Evolutionary conservation across 35 echinoderm and acorn worm genomes (phyloP).

Genomic region (Amphiura filiformis): DNA sequence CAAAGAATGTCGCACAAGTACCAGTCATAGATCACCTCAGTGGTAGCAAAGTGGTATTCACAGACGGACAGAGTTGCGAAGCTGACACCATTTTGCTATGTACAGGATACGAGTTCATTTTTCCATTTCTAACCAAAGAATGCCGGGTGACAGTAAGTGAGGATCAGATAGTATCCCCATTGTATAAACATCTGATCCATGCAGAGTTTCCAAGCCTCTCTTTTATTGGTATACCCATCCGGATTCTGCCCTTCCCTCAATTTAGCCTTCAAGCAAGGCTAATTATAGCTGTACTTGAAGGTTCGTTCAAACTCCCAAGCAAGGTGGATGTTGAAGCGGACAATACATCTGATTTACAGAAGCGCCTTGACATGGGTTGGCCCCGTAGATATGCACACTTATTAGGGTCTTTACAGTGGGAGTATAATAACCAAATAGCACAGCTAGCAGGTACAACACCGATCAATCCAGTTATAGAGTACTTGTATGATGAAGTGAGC

Average conservation of each 20-base stretch:
- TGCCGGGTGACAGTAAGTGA: no score
- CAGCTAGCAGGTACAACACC: background rate
- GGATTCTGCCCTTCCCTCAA: background rate
- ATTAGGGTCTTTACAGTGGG: slow-evolving; percentile 69
- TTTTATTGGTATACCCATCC: slow-evolving; percentile 41
- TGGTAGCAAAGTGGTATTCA: slow-evolving; percentile 17
- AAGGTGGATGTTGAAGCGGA: slow-evolving; percentile 65
- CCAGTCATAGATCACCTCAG: slow-evolving; percentile 27
- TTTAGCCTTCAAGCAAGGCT: no score
- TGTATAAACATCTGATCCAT: slow-evolving; percentile 86
- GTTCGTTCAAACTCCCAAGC: slow-evolving; percentile 62
- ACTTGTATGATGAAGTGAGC: slow-evolving; percentile 41
- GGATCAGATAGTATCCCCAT: slow-evolving; percentile 53
- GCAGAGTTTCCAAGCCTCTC: slow-evolving; percentile 43
- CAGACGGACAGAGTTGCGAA: no score
- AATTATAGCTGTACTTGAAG: slow-evolving; percentile 50
- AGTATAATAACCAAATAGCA: slow-evolving; percentile 50
- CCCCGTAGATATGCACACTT: slow-evolving; percentile 57
- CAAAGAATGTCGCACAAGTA: slow-evolving; percentile 52
- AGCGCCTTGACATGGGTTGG: slow-evolving; percentile 10
- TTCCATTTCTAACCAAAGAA: slow-evolving; percentile 69
- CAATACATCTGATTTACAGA: slow-evolving; percentile 24
- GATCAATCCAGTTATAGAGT: slow-evolving; percentile 17
- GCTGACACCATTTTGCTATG: slow-evolving; percentile 51
- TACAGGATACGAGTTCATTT: slow-evolving; percentile 74